phyloP scores from a whole-genome alignment of 2,797 vertebrate species.

The Coendou prehensilis region DNA sequence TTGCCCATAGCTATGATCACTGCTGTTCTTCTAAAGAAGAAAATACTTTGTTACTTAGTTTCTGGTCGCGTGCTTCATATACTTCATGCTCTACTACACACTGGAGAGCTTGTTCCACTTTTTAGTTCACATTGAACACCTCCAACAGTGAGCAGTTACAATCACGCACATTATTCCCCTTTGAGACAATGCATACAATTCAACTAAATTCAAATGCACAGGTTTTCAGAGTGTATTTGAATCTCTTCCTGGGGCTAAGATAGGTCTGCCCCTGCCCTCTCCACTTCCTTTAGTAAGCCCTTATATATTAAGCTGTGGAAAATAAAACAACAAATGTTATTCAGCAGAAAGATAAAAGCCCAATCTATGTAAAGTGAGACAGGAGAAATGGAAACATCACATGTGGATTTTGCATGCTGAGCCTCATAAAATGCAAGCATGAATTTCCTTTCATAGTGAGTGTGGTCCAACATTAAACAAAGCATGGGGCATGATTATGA shows the following conservation, averaged over 20 bases:
- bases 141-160: not conserved
- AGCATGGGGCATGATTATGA: constrained; percentile 82
- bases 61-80: not conserved
- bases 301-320: constrained; percentile 70
- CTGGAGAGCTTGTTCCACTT: not conserved
- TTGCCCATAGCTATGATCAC: not conserved
- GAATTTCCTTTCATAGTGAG: constrained; percentile 80
- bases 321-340: constrained; percentile 78
- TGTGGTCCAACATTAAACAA: constrained; percentile 82
- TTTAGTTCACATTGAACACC: not conserved
- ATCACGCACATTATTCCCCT: not conserved
- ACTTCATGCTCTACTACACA: not conserved
- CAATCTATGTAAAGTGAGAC: constrained; percentile 74
- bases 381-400: constrained; percentile 76
- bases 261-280: constrained; percentile 50
- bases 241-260: constrained; percentile 66
- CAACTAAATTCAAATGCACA: constrained; percentile 56
- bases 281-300: constrained; percentile 65
- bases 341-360: constrained; percentile 81
- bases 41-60: not conserved
- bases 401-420: constrained; percentile 78
- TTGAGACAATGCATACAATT: constrained; percentile 41
- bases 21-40: constrained; percentile 7
- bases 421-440: constrained; percentile 80
- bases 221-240: constrained; percentile 68